Conservation (phyloP, 2,888 invertebrate species). For the Perdita meconis region DNA sequence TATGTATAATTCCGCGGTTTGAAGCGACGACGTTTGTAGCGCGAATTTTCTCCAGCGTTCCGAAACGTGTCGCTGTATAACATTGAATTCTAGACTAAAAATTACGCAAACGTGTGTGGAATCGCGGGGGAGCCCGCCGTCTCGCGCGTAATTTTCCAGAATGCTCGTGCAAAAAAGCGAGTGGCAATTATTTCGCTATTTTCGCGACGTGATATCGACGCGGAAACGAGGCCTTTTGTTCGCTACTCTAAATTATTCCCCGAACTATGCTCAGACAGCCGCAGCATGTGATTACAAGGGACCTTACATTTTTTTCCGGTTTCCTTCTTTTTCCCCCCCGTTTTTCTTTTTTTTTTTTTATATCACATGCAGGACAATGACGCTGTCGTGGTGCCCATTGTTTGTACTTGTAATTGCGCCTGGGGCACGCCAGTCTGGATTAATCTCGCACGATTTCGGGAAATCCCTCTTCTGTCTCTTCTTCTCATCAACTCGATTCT, state of each 20-base stretch:
- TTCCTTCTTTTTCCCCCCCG: background rate
- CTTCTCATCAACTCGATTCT: constrained; percentile 27
- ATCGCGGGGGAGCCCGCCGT: constrained; percentile 1
- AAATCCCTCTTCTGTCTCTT: constrained; percentile 33
- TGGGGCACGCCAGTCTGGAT: constrained; percentile 64
- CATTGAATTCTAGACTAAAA: constrained; percentile 45
- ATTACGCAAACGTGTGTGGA: constrained; percentile 25
- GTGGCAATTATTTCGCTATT: constrained; percentile 28
- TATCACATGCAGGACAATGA: constrained; percentile 71
- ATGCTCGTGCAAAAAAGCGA: background rate
- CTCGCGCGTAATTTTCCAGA: background rate
- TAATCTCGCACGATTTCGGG: constrained; percentile 61
- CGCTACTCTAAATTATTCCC: constrained; percentile 65
- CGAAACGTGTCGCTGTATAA: constrained; percentile 36
- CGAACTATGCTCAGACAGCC: constrained; percentile 66
- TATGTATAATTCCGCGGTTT: constrained; percentile 54
- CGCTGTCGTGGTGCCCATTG: constrained; percentile 64
- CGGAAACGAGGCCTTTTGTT: constrained; percentile 66
- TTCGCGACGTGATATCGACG: constrained; percentile 38
- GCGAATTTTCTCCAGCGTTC: constrained; percentile 22
- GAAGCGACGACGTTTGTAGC: constrained; percentile 26
- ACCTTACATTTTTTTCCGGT: constrained; percentile 58
- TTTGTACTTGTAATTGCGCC: constrained; percentile 72
- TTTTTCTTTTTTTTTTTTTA: constrained; percentile 42
- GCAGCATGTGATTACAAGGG: constrained; percentile 69